Base-by-base conservation (phyloP, 2,888 invertebrate species). In the Heterodera filipjevi region DNA sequence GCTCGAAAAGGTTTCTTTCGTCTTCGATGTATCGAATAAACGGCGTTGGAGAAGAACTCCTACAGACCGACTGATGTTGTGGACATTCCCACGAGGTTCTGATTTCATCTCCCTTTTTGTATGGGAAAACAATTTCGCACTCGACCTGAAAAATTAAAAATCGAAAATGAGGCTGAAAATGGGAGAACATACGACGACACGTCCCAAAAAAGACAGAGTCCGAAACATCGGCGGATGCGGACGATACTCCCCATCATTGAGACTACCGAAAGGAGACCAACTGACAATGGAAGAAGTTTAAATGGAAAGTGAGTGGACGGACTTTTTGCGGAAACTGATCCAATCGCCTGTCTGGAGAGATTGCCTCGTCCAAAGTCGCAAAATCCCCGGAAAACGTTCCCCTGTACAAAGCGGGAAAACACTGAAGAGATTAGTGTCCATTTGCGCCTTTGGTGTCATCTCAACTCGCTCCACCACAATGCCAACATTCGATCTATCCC, bases 21-120 rank as follows among this genome's bases (percentile, higher is more conserved):
- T 73, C 73, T 35, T 64, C 59, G 49, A 73, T 27, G 64, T 39
- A 64, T 27, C 73, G 44, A 73, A 73, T 73, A 27, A 73, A 73
- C 14, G 73, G 73, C 35, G 73, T 49, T n/a, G 59, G 35, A 19
- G 73, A 35, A 33, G 73, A 35, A n/a, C n/a, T 73, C 33, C 73
- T 35, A 49, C 66, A 27, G 35, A 64, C 33, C 66, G 49, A 46
- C 22, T 73, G 19, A 27, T 59, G 46, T 16, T 64, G 64, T 49
- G 33, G 64, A 30, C 73, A 64, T n/a, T 73, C 39, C 73, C 59
- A 27, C 35, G 33, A 27, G 12, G 73, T 73, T 35, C 27, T 64
- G 35, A 73, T 27, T 35, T 73, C 73, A 2, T 64, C 35, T 3
- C 49, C 35, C 27, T 64, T n/a, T 35, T 73, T 64, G 35, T 14